These are phyloP conservation scores for Nothura maculosa DNA, from an alignment of 2,797 vertebrate genomes.

Conservation along the genomic window DNA sequence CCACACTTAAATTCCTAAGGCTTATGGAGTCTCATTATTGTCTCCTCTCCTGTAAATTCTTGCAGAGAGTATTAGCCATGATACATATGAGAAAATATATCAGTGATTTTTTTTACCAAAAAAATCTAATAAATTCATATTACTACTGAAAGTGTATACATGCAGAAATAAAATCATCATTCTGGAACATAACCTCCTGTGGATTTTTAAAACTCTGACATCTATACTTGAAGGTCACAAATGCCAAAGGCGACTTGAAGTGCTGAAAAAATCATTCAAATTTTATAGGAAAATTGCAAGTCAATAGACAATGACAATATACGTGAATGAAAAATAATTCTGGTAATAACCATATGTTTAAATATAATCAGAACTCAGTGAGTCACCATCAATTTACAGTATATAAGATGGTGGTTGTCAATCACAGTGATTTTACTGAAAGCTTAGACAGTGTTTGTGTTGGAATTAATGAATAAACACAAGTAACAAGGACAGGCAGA, in stretches of 20 bases:
- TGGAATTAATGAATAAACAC: not conserved
- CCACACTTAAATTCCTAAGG: not conserved
- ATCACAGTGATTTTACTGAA: not conserved
- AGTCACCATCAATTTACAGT: not conserved
- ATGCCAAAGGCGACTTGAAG: not conserved
- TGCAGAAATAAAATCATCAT: not conserved
- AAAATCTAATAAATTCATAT: not conserved
- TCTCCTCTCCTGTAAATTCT: constrained; percentile 38
- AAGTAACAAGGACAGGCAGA: not conserved
- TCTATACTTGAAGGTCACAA: not conserved
- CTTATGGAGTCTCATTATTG: constrained; percentile 44
- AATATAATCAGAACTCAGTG: not conserved
- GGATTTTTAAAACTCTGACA: not conserved
- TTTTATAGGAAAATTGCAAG: not conserved
- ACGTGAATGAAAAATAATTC: not conserved
- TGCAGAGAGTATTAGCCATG: constrained; percentile 16
- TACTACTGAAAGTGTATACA: not conserved
- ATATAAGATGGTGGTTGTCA: not conserved
- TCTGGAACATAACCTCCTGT: not conserved
- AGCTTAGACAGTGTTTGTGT: not conserved
- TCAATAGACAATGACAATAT: not conserved
- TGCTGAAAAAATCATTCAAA: constrained; percentile 1
- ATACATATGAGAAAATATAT: constrained; percentile 11
- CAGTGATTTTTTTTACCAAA: constrained; percentile 42
- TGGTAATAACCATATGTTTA: not conserved